These are phyloP conservation scores for Apis dorsata DNA, from an alignment of 1,140 invertebrate genomes.

Conservation along the genomic window DNA sequence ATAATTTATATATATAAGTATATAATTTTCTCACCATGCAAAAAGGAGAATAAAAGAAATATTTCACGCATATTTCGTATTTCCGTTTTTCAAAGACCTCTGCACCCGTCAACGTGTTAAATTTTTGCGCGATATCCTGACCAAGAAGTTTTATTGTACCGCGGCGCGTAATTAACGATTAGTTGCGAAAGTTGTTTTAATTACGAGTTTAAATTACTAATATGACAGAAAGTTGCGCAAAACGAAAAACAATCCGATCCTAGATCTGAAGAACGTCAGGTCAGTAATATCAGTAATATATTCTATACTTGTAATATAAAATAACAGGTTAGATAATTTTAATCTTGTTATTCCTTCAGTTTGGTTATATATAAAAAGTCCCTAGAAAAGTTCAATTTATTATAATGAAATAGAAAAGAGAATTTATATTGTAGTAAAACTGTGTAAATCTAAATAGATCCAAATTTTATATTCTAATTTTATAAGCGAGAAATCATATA, in stretches of 20 bases:
- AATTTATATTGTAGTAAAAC: too few species aligned
- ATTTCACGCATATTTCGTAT: background rate
- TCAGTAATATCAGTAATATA: background rate
- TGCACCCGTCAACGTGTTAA: conserved; percentile 17
- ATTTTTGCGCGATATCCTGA: conserved; percentile 17
- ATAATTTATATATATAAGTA: too few species aligned
- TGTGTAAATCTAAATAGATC: too few species aligned
- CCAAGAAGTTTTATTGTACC: conserved; percentile 41
- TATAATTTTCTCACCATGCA: conserved; percentile 19
- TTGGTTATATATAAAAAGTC: too few species aligned
- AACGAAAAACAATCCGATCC: conserved; percentile 28
- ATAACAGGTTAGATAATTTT: too few species aligned
- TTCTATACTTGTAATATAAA: too few species aligned
- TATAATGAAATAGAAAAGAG: too few species aligned
- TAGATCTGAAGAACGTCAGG: background rate
- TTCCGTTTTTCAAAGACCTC: background rate
- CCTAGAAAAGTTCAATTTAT: too few species aligned
- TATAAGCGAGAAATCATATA: too few species aligned
- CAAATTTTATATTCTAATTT: too few species aligned
- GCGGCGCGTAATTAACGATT: conserved; percentile 45
- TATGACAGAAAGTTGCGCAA: conserved; percentile 31
- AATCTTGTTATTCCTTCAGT: too few species aligned
- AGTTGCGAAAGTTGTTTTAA: conserved; percentile 43
- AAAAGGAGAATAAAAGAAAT: background rate
- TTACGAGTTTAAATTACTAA: conserved; percentile 50